These are phyloP conservation scores for Cotesia vestalis DNA, from an alignment of 1,140 invertebrate species.

Conservation along the genomic window DNA sequence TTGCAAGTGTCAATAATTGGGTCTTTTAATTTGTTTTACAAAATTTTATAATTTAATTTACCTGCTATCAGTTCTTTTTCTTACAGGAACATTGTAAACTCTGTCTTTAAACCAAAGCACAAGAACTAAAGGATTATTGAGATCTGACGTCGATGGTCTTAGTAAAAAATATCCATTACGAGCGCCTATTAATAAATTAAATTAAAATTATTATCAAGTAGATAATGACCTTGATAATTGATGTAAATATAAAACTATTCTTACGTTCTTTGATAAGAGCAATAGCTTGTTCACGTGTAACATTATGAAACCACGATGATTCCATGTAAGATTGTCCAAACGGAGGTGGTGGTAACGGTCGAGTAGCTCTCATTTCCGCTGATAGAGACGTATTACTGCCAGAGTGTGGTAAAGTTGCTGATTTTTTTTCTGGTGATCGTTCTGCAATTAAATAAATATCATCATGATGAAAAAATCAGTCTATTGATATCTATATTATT, in stretches of 20 bases:
- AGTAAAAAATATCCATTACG: constrained; percentile 60
- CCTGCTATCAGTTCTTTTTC: constrained; percentile 59
- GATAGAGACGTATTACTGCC: constrained; percentile 50
- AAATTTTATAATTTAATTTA: constrained; percentile 35
- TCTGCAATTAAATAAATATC: constrained; percentile 44
- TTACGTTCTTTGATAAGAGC: constrained; percentile 58
- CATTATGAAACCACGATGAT: constrained; percentile 62
- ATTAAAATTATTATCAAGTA: not conserved
- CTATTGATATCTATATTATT: constrained; percentile 24
- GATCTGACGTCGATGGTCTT: constrained; percentile 58
- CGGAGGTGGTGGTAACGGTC: constrained; percentile 59
- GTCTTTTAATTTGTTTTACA: too few species aligned
- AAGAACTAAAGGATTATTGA: constrained; percentile 56
- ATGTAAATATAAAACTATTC: constrained; percentile 27
- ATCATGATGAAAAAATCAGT: constrained; percentile 3
- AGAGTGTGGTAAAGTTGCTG: constrained; percentile 54
- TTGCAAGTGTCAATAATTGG: too few species aligned
- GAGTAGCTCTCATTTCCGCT: constrained; percentile 50
- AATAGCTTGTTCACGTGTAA: constrained; percentile 57
- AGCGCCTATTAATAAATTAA: constrained; percentile 25
- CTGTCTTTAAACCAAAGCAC: constrained; percentile 61
- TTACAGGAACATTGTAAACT: constrained; percentile 61
- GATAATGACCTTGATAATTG: constrained; percentile 27
- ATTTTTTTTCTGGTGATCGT: constrained; percentile 60
- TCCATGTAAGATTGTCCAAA: constrained; percentile 56